These are phyloP conservation scores for Nowickia ferox DNA, from an alignment of 2,888 invertebrate species.

Conservation along the genomic window DNA sequence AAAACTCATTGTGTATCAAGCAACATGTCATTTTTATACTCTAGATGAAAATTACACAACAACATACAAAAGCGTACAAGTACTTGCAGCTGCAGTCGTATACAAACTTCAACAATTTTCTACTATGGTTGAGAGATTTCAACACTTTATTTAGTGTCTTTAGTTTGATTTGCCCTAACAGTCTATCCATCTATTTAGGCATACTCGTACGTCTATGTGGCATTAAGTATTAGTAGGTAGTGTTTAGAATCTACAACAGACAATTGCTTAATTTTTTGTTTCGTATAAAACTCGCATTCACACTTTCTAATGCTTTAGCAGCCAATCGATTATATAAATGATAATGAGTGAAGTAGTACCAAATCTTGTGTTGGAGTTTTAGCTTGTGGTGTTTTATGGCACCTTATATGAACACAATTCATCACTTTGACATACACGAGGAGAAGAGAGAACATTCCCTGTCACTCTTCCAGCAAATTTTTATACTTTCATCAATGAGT, in stretches of 20 bases:
- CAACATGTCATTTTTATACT: conserved; percentile 75
- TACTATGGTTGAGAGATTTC: conserved; percentile 64
- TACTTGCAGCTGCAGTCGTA: conserved; percentile 32
- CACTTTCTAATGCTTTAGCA: not conserved
- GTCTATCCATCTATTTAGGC: not conserved
- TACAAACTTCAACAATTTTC: conserved; percentile 40
- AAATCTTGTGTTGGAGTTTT: conserved; percentile 1
- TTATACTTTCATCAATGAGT: conserved; percentile 66
- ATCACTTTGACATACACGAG: conserved; percentile 10
- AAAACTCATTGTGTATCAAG: conserved; percentile 72
- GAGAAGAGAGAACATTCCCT: not conserved
- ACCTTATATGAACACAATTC: conserved; percentile 49
- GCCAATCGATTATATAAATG: conserved; percentile 20
- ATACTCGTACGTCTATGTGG: not conserved
- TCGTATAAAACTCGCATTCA: conserved; percentile 5
- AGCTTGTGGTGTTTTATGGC: conserved; percentile 44
- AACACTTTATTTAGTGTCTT: conserved; percentile 70
- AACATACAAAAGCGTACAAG: conserved; percentile 43
- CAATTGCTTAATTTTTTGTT: conserved; percentile 53
- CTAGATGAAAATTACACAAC: conserved; percentile 71
- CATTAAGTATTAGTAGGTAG: conserved; percentile 40
- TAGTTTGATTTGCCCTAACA: conserved; percentile 24
- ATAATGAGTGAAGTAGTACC: conserved; percentile 37
- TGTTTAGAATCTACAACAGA: conserved; percentile 58
- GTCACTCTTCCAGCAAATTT: conserved; percentile 47